Conservation (phyloP, 1,140 invertebrate genomes). For the Drosophila insularis region DNA sequence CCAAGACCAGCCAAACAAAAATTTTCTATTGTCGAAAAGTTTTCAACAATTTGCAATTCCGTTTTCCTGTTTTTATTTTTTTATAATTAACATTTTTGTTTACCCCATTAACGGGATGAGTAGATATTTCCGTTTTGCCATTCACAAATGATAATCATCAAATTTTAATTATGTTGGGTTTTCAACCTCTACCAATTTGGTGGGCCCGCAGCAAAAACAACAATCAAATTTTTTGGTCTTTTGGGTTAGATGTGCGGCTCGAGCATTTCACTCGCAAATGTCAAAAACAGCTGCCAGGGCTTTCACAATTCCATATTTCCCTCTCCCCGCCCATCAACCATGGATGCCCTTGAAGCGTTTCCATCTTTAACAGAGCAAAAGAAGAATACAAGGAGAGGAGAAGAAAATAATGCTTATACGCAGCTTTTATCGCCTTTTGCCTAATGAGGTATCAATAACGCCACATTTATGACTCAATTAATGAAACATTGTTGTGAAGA, state of each 20-base stretch:
- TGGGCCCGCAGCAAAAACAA: slow-evolving; percentile 18
- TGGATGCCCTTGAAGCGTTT: neutral
- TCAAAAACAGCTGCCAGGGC: slow-evolving; percentile 45
- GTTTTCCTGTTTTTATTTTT: neutral
- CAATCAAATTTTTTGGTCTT: slow-evolving; percentile 18
- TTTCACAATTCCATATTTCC: slow-evolving; percentile 23
- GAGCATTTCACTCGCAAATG: slow-evolving; percentile 37
- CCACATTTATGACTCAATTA: slow-evolving; percentile 72
- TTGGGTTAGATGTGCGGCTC: slow-evolving; percentile 23
- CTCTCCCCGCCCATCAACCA: neutral
- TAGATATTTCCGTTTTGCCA: neutral
- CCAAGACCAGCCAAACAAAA: neutral
- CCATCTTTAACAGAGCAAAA: neutral
- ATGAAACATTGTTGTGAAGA: slow-evolving; percentile 39
- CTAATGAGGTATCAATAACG: slow-evolving; percentile 78
- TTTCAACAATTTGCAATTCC: neutral
- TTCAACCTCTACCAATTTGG: slow-evolving; percentile 18
- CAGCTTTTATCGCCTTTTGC: slow-evolving; percentile 54
- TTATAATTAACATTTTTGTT: neutral
- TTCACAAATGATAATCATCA: slow-evolving; percentile 59
- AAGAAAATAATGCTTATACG: slow-evolving; percentile 56
- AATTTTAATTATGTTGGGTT: slow-evolving; percentile 58
- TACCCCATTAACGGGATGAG: slow-evolving; percentile 1
- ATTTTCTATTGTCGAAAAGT: neutral
- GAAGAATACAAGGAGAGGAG: neutral